Conservation (phyloP, 2,888 invertebrate species). For the Vanessa cardui region DNA sequence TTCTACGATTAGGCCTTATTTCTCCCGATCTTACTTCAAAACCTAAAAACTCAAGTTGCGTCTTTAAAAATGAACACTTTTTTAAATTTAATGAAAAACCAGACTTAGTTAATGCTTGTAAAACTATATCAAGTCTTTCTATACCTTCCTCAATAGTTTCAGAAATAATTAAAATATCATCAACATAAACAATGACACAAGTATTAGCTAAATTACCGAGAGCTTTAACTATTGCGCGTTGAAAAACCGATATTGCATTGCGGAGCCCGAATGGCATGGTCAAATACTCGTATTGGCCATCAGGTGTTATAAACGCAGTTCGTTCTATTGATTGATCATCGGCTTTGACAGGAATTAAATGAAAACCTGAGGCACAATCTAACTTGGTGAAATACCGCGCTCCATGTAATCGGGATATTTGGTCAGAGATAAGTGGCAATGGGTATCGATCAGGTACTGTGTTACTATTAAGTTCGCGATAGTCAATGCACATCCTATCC, state of each 20-base stretch:
- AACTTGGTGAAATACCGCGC: background rate
- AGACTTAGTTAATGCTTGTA: too few relatives aligned
- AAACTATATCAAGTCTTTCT: too few relatives aligned
- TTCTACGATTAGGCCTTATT: too few relatives aligned
- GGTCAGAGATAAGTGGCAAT: constrained; percentile 30
- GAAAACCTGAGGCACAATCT: constrained; percentile 2
- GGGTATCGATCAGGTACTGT: constrained; percentile 35
- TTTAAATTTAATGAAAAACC: too few relatives aligned
- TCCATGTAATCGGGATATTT: background rate
- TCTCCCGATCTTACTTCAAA: too few relatives aligned
- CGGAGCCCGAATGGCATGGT: constrained; percentile 9
- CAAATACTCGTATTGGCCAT: constrained; percentile 17
- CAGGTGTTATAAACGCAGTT: background rate
- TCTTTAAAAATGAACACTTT: too few relatives aligned
- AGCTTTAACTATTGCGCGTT: background rate
- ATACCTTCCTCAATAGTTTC: too few relatives aligned
- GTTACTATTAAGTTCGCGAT: constrained; percentile 35
- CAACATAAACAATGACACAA: too few relatives aligned
- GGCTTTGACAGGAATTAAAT: constrained; percentile 10
- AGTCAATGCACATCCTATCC: constrained; percentile 37
- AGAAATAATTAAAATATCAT: too few relatives aligned
- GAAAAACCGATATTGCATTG: constrained; percentile 1
- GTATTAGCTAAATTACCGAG: too few relatives aligned
- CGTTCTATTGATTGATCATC: too few relatives aligned
- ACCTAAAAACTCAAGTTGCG: too few relatives aligned